Base-by-base conservation (phyloP, 2,113 vertebrate genomes). In the Orcinus orca region DNA sequence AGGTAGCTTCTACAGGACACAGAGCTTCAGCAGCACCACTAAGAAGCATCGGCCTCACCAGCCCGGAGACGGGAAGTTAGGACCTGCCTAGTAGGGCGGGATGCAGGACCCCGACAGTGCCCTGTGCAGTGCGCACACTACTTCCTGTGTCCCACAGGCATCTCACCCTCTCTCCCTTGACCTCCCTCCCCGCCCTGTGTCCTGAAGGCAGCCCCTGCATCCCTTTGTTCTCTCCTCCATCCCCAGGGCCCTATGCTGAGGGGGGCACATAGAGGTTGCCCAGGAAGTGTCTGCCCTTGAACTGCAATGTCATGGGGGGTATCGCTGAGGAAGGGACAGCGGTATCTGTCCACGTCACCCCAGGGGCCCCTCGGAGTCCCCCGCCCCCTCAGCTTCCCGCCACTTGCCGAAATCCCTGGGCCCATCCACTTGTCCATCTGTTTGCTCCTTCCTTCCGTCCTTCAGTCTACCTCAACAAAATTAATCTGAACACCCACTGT, bases 11-110 rank as follows among this genome's bases (percentile, higher is more conserved):
- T 2, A 10, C 1, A 11, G 41, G 41, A 63, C 53, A 1, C 3
- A 1, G 20, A 8, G 8, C 4, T 1, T 1, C 26, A 3, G 41
- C 58, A 14, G 47, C 0, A 11, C 33, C 1, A 13, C 26, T 17
- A 4, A 2, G 29, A 23, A 29, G 53, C 9, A 9, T 1, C 12
- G 1, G 33, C n/a, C 29, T 21, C 44, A 3, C 8, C 41, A 18
- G 77, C 86, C 36, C 7, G 0, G 47, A 5, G 1, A 83, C 31
- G 14, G n/a, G 44, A n/a, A 0, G 3, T 15, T 21, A 65, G 70
- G 7, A 26, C 23, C 60, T 25, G 15, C 2, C 8, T 2, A 58
- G 3, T 4, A 17, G 58, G 38, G 38, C 3, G 50, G 29, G 53
- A 74, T 1, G 33, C 10, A 31, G 60, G 73, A 36, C 50, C 50